Conservation (phyloP, 2,113 vertebrate genomes). For the Oceanites oceanicus region DNA sequence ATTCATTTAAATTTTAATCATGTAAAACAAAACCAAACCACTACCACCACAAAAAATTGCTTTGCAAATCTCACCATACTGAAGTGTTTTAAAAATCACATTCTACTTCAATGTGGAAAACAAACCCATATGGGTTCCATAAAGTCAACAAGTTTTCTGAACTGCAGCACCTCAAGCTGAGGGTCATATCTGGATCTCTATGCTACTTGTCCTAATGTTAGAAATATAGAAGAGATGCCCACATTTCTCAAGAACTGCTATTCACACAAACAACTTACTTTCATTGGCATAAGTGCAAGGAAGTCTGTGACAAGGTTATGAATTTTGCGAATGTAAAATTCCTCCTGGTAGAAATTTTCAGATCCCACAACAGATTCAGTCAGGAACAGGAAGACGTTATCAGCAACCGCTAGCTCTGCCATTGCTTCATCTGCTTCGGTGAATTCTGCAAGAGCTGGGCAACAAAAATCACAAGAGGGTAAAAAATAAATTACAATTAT, state of each 20-base stretch:
- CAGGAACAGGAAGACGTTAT: slow-evolving; percentile 92
- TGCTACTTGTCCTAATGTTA: not conserved
- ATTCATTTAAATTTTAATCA: not conserved
- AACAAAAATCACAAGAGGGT: not conserved
- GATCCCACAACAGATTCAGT: slow-evolving; percentile 89
- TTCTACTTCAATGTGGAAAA: not conserved
- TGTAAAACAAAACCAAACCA: not conserved
- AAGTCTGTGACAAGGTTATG: slow-evolving; percentile 96
- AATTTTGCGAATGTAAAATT: slow-evolving; percentile 92
- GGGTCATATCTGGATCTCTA: not conserved
- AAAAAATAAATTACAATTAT: not conserved
- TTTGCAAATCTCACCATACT: not conserved
- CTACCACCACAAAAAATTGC: not conserved
- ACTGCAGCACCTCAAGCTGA: not conserved
- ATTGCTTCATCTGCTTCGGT: slow-evolving; percentile 94
- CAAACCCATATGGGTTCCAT: not conserved
- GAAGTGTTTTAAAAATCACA: not conserved
- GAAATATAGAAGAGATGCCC: not conserved
- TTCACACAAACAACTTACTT: slow-evolving; percentile 75
- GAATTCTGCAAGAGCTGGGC: slow-evolving; percentile 89
- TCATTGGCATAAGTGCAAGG: slow-evolving; percentile 97
- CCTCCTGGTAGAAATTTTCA: slow-evolving; percentile 89
- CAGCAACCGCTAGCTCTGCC: slow-evolving; percentile 88
- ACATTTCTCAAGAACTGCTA: not conserved
- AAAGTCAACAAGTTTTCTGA: not conserved